phyloP scores from a whole-genome alignment of 2,113 vertebrate species.

The Phaethornis superciliosus region DNA sequence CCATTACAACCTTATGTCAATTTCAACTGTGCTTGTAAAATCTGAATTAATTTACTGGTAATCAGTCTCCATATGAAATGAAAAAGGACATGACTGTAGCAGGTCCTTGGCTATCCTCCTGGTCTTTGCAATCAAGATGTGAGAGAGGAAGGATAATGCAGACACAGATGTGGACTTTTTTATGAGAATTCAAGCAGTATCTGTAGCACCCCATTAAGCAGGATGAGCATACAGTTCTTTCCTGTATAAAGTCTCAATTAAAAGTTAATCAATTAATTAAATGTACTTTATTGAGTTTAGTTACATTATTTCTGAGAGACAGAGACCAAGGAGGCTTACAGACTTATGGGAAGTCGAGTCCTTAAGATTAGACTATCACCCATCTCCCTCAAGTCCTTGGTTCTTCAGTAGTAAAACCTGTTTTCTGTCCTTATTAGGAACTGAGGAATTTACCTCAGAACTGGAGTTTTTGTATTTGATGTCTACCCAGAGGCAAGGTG shows the following conservation, averaged over 20 bases:
- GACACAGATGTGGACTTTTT: not conserved
- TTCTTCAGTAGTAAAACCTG: not conserved
- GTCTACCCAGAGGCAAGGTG: not conserved
- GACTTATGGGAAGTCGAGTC: not conserved
- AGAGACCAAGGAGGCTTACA: not conserved
- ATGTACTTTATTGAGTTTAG: constrained; percentile 18
- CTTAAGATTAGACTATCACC: not conserved
- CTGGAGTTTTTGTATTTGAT: not conserved
- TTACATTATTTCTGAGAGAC: not conserved
- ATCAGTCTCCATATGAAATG: not conserved
- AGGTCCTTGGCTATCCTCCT: not conserved
- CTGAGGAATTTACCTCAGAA: not conserved
- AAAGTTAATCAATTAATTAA: constrained; percentile 10
- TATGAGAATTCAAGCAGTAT: not conserved
- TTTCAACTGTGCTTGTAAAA: not conserved
- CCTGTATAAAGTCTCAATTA: not conserved
- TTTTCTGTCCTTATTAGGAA: not conserved
- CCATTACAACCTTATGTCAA: not conserved
- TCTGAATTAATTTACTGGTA: not conserved
- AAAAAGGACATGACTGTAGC: not conserved
- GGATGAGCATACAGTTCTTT: not conserved
- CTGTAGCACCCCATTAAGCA: not conserved
- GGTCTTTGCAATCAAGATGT: not conserved
- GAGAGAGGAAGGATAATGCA: not conserved
- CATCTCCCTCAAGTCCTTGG: not conserved